Conservation (phyloP, 1,140 invertebrate genomes). For the Drosophila athabasca region DNA sequence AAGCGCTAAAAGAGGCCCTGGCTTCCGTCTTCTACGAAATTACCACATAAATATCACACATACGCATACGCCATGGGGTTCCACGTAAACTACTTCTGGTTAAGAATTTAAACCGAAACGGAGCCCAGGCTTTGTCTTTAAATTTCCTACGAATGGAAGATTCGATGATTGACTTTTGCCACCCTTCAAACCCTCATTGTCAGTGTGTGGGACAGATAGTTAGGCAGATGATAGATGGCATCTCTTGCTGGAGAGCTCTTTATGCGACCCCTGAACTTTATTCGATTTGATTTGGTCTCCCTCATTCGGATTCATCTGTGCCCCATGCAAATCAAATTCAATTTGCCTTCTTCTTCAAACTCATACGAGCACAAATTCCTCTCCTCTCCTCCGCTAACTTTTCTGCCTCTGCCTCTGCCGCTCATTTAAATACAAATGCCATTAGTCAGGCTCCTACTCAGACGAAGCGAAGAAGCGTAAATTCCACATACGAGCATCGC, state of each 20-base stretch:
- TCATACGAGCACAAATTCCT: not conserved
- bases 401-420: not conserved
- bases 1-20: no score
- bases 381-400: not conserved
- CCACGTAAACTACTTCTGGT: not conserved
- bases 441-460: conserved; percentile 55
- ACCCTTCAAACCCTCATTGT: no score
- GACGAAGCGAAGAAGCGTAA: conserved; percentile 36
- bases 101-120: not conserved
- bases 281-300: conserved; percentile 7
- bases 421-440: conserved; percentile 72
- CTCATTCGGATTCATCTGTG: conserved; percentile 13
- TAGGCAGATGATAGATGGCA: no score
- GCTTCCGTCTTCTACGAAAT: no score
- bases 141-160: no score
- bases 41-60: conserved; percentile 38
- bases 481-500: conserved; percentile 42
- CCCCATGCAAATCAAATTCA: conserved; percentile 54
- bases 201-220: no score
- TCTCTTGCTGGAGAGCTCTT: no score
- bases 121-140: no score
- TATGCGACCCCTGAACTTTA: conserved; percentile 16
- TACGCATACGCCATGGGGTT: conserved; percentile 32
- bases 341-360: conserved; percentile 35
- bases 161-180: no score